Base-by-base conservation (phyloP, 2,113 vertebrate genomes). In the Dermatemys mawii region DNA sequence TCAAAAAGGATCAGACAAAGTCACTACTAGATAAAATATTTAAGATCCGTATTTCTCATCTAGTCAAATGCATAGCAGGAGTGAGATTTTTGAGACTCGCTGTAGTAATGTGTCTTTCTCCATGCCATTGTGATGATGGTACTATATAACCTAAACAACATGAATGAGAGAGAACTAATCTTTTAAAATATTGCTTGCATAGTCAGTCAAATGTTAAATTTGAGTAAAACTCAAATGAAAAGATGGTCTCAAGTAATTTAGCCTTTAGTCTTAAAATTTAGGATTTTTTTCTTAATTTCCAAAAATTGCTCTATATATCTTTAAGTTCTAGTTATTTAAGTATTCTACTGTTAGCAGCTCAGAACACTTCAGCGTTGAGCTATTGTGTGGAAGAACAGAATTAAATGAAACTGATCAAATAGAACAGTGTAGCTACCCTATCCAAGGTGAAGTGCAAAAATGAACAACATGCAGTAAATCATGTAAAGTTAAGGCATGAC, bases 221-320 rank as follows among this genome's bases (percentile, higher is more conserved):
- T 41, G n/a, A 35, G 63, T 67, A 38, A 67, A 21, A 17, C 17
- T 67, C 63, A 63, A 54, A 46, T 84, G 78, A 67, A 38, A 55
- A 24, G 41, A 19, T 46, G 46, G 49, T 24, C 84, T 55, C 49
- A 84, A 51, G 32, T 29, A 73, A 11, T 49, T 14, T 60, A 46
- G 46, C 44, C 57, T 46, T 87, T 67, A 67, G 44, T 22, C 44
- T 85, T 57, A 82, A 89, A 63, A 48, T 90, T 87, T 85, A 89
- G 78, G 88, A 76, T 87, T 75, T 84, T 87, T 93, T 94, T n/a
- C n/a, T 83, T 91, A 96, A 84, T 95, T 92, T 85, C 95, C 92
- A 95, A 96, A n/a, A 90, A 88, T 93, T 94, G 79, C 93, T 35
- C 19, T 38, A 5, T n/a, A 38, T n/a, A 10, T 73, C 22, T 73